Percentiles rank a stretch among this genome's conserved stretches.
phyloP scores from a whole-genome alignment of 2,113 vertebrate species.

The Myxocyprinus asiaticus region DNA sequence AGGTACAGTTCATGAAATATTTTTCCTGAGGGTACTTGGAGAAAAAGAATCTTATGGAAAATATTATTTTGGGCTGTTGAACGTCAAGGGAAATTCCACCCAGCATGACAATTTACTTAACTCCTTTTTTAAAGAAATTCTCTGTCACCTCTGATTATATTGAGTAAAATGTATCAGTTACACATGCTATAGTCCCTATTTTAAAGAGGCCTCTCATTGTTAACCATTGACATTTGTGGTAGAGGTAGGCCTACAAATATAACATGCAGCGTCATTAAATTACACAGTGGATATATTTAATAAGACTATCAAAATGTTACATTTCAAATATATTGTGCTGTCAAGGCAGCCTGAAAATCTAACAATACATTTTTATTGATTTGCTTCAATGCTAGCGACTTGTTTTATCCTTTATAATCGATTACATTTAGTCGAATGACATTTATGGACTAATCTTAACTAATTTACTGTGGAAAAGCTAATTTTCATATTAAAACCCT shows the following conservation, averaged over 20 bases:
- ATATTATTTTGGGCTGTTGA: conserved; percentile 77
- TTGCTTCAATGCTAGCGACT: too few relatives aligned
- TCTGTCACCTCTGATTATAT: conserved; percentile 78
- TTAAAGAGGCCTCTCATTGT: conserved; percentile 61
- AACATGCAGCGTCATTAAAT: conserved; percentile 32
- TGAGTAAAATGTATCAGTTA: conserved; percentile 69
- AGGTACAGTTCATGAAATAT: conserved; percentile 63
- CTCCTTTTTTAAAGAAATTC: conserved; percentile 68
- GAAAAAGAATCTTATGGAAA: conserved; percentile 74
- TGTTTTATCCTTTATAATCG: too few relatives aligned
- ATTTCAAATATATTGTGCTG: neutral
- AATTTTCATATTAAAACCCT: neutral
- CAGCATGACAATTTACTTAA: conserved; percentile 78
- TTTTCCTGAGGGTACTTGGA: conserved; percentile 62
- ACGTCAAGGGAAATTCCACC: conserved; percentile 73
- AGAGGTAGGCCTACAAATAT: conserved; percentile 22
- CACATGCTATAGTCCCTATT: conserved; percentile 63
- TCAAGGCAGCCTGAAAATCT: neutral
- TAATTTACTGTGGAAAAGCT: neutral
- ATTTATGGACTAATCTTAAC: neutral
- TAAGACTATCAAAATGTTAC: neutral
- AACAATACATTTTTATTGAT: neutral
- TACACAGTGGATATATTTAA: conserved; percentile 31
- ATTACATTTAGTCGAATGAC: neutral
- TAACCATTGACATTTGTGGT: conserved; percentile 27